Percentiles rank a stretch among this genome's conserved stretches.
These are phyloP conservation scores for Andrena flavipes DNA, from an alignment of 2,888 invertebrate species.

Conservation along the genomic window DNA sequence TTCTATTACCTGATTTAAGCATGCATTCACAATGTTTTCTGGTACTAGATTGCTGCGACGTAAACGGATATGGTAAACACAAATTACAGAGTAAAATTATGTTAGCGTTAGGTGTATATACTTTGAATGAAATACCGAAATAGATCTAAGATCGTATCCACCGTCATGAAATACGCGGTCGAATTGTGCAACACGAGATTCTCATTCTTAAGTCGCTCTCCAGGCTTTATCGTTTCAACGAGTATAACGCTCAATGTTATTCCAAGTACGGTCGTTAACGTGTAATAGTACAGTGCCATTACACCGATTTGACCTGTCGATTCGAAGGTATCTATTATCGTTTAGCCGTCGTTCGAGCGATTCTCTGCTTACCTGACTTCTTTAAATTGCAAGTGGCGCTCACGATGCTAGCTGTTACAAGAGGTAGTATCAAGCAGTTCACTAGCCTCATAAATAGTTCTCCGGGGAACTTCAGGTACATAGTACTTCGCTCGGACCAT, in stretches of 20 bases:
- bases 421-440: conserved; percentile 96
- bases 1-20: conserved; percentile 86
- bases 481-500: conserved; percentile 93
- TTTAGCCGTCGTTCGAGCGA: neutral
- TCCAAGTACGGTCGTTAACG: conserved; percentile 95
- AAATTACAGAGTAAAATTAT: neutral
- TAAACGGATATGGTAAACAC: conserved; percentile 12
- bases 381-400: conserved; percentile 85
- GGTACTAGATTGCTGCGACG: conserved; percentile 91
- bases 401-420: conserved; percentile 95
- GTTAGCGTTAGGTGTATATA: neutral
- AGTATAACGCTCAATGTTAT: conserved; percentile 95
- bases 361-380: conserved; percentile 75
- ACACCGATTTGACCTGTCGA: conserved; percentile 78
- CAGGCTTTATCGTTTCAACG: conserved; percentile 95
- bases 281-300: conserved; percentile 89
- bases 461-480: conserved; percentile 97
- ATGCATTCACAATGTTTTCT: conserved; percentile 94
- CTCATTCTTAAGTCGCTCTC: conserved; percentile 81
- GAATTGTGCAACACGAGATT: conserved; percentile 70
- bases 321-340: conserved; percentile 6
- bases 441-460: conserved; percentile 97
- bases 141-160: conserved; percentile 96
- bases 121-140: conserved; percentile 87
- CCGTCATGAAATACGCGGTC: conserved; percentile 89